Base-by-base conservation (phyloP, 2,888 invertebrate genomes). In the Acronicta leporina region DNA sequence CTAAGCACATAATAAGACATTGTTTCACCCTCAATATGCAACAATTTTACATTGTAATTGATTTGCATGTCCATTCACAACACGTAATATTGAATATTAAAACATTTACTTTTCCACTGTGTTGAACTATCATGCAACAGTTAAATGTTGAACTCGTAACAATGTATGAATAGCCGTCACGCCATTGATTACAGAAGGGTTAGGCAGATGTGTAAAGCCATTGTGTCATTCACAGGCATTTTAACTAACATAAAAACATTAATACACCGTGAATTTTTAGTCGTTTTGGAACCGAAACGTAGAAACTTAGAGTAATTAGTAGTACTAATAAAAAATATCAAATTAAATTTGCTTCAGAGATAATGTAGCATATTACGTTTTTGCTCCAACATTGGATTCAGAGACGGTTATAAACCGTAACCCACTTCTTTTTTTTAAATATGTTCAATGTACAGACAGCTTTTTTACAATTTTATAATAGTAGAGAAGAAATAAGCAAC, bases 81-180 rank as follows among this genome's bases (percentile, higher is more conserved):
- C 45, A 53, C 49, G 68, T 49, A 54, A 66, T 40, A 45, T 25
- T 42, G 49, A n/a, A 61, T 47, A 43, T 40, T 40, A 27, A 66
- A 68, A 66, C 40, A 66, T 54, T 68, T 16, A 44, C 40, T 46
- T 66, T 68, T 62, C n/a, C n/a, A 52, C 14, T 43, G n/a, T 33
- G 50, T 15, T 15, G 16, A 46, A 41, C 33, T 33, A 43, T 30
- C 54, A 60, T 25, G 68, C 49, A 16, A 11, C 46, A 5, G 9
- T 30, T n/a, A 20, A 14, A 42, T 41, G 16, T 52, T 35, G 20
- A 13, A 40, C 1, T 46, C n/a, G 43, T 67, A 11, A 61, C 60
- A 60, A 59, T 65, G 15, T 30, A 4, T 16, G 43, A 13, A 43
- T 43, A 10, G 9, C 5, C 52, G 52, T 65, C 51, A 65, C 59